Base-by-base conservation (phyloP, 2,797 vertebrate genomes). In the Taenioides sp. region DNA sequence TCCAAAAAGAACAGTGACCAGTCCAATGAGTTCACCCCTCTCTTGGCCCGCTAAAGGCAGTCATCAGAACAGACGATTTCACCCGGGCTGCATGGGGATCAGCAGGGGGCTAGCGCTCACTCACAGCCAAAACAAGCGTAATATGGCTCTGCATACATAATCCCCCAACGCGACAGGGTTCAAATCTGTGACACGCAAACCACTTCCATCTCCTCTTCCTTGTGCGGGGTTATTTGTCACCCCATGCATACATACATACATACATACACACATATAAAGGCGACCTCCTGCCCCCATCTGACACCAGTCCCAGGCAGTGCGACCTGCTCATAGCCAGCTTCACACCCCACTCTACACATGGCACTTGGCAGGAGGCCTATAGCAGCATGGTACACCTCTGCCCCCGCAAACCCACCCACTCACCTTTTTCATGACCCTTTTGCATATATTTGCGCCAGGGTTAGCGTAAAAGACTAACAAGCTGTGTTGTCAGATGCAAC, bases 61-160 rank as follows among this genome's bases (percentile, higher is more conserved):
- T 83, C 70, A 79, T 79, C 82, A 63, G 85, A 90, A 86, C 74
- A 87, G 85, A 91, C 68, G 70, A 90, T 79, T 88, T 83, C 78
- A 80, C 76, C 74, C 70, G 52, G 79, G 52, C 86, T 88, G 71
- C 88, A 87, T 88, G 85, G 89, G 93, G 93, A 94, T 93, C 94
- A 93, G 94, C 94, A 86, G 92, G 95, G 94, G 93, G 92, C 91
- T 91, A 91, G 95, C 94, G 91, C 85, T 87, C 62, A 74, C 87
- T 87, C 86, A 82, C 91, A 93, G 92, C 92, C 94, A 93, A 94
- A 94, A 92, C 89, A 93, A 94, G 94, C 94, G 95, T 94, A 94
- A 94, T 94, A 80, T 95, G 89, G 92, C 96, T 98, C 96, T 97
- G 96, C 96, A 98, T 98, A 96, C 88, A 95, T 97, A 96, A 98